A percentile compares a stretch with the other conserved stretches of the same genome.
These are phyloP conservation scores for Danio jaintianensis DNA, from an alignment of 2,797 vertebrate species.

Conservation along the genomic window DNA sequence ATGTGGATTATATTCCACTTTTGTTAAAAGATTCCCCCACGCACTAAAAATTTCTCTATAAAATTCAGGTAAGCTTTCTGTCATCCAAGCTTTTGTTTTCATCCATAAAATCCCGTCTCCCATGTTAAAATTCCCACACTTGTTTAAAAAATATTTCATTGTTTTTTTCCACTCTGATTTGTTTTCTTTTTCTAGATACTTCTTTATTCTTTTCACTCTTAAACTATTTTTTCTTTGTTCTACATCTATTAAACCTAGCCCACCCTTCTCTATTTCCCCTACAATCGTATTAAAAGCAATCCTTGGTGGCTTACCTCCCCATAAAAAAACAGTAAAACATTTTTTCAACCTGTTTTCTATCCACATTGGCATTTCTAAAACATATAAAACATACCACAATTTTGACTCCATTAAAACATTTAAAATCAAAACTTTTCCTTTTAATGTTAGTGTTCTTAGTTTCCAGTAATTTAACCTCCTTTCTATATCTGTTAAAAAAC, in stretches of 20 bases:
- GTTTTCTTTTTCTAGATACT: too few species aligned
- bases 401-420: constrained; percentile 14
- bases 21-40: too few species aligned
- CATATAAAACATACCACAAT: too few species aligned
- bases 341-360: not conserved
- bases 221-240: not conserved
- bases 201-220: constrained; percentile 1
- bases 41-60: too few species aligned
- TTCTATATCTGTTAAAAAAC: not conserved
- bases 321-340: not conserved
- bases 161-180: not conserved
- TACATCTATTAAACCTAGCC: not conserved
- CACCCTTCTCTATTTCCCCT: too few species aligned
- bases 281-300: not conserved
- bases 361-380: not conserved
- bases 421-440: constrained; percentile 17
- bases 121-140: not conserved
- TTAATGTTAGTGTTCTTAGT: not conserved
- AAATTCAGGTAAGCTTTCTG: too few species aligned
- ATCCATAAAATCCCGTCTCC: too few species aligned
- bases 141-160: too few species aligned
- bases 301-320: too few species aligned
- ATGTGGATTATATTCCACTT: too few species aligned
- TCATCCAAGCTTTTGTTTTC: too few species aligned
- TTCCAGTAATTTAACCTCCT: not conserved